Evolutionary conservation across 2,113 vertebrate species (phyloP).

Genomic region (Gobio gobio): DNA sequence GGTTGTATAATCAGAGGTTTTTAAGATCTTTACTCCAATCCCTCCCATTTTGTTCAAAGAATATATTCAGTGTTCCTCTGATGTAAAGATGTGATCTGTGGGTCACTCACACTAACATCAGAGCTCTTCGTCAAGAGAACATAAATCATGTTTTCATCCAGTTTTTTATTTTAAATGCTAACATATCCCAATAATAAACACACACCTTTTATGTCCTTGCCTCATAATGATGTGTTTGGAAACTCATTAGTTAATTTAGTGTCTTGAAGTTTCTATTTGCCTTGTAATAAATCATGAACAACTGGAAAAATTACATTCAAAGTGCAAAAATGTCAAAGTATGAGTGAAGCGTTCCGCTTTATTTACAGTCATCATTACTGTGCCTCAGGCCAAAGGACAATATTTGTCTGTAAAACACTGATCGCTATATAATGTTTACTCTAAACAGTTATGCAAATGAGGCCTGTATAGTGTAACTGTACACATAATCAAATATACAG

Average conservation of each 20-base stretch:
- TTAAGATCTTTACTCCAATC: not conserved
- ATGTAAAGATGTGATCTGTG: not conserved
- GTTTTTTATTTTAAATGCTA: not conserved
- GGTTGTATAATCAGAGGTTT: not conserved
- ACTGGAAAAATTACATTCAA: not conserved
- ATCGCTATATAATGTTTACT: not conserved
- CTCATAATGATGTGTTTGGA: not conserved
- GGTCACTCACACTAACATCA: not conserved
- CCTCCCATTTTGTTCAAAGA: not conserved
- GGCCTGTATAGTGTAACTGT: not conserved
- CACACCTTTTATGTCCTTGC: not conserved
- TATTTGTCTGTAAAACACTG: not conserved
- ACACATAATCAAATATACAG: not conserved
- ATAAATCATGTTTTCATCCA: not conserved
- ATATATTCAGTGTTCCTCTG: not conserved
- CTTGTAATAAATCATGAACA: not conserved
- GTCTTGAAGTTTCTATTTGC: not conserved
- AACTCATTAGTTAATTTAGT: not conserved
- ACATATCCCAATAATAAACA: not conserved
- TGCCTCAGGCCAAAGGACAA: not conserved
- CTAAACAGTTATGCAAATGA: not conserved
- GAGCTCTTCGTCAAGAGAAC: not conserved
- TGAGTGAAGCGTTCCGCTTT: not conserved
- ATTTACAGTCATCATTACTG: not conserved
- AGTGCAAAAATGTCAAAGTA: not conserved